Conservation (phyloP, 2,113 vertebrate genomes). For the Gobio gobio region DNA sequence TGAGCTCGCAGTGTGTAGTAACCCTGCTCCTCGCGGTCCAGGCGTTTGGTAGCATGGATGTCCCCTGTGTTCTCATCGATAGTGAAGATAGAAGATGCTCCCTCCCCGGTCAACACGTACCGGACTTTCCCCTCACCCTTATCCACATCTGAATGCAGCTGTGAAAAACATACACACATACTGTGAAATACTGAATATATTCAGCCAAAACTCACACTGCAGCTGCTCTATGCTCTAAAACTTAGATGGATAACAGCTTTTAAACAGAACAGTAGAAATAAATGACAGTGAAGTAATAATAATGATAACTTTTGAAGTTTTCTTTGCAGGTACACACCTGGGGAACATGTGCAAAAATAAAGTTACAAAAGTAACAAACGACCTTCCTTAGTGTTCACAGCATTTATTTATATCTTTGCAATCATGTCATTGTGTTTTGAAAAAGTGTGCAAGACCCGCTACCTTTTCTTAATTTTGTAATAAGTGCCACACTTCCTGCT, state of each 20-base stretch:
- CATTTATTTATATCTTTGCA: too few species aligned
- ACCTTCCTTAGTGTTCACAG: too few species aligned
- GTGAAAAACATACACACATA: slow-evolving; percentile 53
- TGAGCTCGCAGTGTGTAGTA: slow-evolving; percentile 94
- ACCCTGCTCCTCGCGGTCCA: slow-evolving; percentile 93
- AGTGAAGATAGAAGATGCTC: slow-evolving; percentile 96
- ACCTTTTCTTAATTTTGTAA: too few species aligned
- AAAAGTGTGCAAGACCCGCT: too few species aligned
- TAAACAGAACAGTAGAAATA: neutral
- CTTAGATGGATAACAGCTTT: neutral
- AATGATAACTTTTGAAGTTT: too few species aligned
- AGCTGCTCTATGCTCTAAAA: neutral
- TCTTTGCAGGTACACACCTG: too few species aligned
- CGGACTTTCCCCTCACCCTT: slow-evolving; percentile 94
- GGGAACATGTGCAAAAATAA: too few species aligned
- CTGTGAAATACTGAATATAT: neutral
- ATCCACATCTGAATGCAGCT: slow-evolving; percentile 98
- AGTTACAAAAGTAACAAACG: too few species aligned
- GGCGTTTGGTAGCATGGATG: slow-evolving; percentile 94
- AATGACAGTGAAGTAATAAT: neutral
- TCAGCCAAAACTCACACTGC: neutral
- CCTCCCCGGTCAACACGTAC: slow-evolving; percentile 94
- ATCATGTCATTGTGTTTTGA: too few species aligned
- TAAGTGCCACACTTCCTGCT: too few species aligned
- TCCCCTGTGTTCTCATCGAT: slow-evolving; percentile 98